phyloP scores from a whole-genome alignment of 2,888 invertebrate species.

The Amphipyra tragopoginis region DNA sequence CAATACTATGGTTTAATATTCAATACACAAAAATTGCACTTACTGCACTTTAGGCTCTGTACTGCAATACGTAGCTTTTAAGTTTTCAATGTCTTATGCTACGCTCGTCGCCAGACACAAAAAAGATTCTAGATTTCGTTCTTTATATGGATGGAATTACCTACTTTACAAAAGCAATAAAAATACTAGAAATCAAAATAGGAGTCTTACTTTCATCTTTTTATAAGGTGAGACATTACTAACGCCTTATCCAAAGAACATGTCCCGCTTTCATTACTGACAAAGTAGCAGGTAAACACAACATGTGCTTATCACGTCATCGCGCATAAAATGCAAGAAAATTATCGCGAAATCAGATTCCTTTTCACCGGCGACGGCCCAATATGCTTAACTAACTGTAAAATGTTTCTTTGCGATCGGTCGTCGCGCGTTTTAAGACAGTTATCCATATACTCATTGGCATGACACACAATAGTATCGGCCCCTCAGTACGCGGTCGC shows the following conservation, averaged over 20 bases:
- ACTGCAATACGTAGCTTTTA: too few relatives aligned
- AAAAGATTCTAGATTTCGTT: too few relatives aligned
- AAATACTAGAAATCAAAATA: conserved; percentile 16
- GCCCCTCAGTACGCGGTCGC: conserved; percentile 68
- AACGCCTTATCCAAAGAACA: conserved; percentile 23
- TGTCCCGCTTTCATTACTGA: conserved; percentile 51
- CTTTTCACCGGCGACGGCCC: conserved; percentile 67
- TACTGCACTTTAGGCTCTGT: too few relatives aligned
- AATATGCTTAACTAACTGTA: conserved; percentile 80
- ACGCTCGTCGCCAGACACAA: too few relatives aligned
- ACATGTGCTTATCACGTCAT: conserved; percentile 41
- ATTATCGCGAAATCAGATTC: conserved; percentile 66
- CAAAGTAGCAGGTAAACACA: conserved; percentile 29
- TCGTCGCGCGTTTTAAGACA: conserved; percentile 69
- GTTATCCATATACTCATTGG: conserved; percentile 77
- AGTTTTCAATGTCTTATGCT: too few relatives aligned
- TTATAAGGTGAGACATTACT: conserved; percentile 29
- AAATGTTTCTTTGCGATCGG: conserved; percentile 69
- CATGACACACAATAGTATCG: conserved; percentile 77
- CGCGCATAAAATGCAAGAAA: conserved; percentile 53
- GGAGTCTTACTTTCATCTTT: conserved; percentile 42
- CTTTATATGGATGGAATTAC: too few relatives aligned
- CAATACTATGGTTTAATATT: too few relatives aligned
- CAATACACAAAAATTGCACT: too few relatives aligned
- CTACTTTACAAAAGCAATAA: conserved; percentile 23